phyloP scores from a whole-genome alignment of 2,888 invertebrate genomes.

The Choreutis nemorana region DNA sequence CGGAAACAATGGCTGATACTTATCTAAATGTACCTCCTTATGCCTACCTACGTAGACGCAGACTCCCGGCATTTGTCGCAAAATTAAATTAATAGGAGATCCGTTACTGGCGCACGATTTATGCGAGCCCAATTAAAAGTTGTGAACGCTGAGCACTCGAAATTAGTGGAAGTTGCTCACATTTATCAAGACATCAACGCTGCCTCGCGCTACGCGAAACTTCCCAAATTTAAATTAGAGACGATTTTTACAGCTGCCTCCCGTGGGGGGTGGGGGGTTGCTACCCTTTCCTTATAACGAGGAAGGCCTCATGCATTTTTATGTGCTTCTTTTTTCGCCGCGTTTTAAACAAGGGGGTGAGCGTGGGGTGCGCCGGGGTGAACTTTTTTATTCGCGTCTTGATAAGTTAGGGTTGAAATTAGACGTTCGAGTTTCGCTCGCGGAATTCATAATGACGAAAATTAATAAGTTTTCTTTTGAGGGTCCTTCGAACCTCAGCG shows the following conservation, averaged over 20 bases:
- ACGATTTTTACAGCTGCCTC: slow-evolving; percentile 67
- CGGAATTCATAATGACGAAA: slow-evolving; percentile 67
- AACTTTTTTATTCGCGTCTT: slow-evolving; percentile 68
- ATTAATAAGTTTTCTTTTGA: slow-evolving; percentile 66
- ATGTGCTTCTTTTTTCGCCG: slow-evolving; percentile 69
- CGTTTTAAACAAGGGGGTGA: slow-evolving; percentile 68
- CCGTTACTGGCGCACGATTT: slow-evolving; percentile 54
- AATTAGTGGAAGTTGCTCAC: slow-evolving; percentile 62
- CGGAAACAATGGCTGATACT: slow-evolving; percentile 55
- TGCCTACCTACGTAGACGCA: too few species aligned
- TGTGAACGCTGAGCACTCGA: slow-evolving; percentile 52
- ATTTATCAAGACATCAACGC: slow-evolving; percentile 67
- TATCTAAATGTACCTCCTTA: slow-evolving; percentile 44
- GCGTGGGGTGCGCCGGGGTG: slow-evolving; percentile 51
- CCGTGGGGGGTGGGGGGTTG: slow-evolving; percentile 44
- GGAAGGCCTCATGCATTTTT: slow-evolving; percentile 70
- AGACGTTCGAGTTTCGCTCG: slow-evolving; percentile 67
- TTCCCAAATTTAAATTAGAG: slow-evolving; percentile 68
- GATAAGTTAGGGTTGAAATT: slow-evolving; percentile 69
- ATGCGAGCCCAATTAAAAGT: slow-evolving; percentile 63
- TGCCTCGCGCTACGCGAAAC: slow-evolving; percentile 58
- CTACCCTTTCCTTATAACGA: slow-evolving; percentile 69
- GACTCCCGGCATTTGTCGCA: slow-evolving; percentile 47
- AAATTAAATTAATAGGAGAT: slow-evolving; percentile 50
- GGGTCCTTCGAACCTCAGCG: slow-evolving; percentile 41